Base-by-base conservation (phyloP, 2,888 invertebrate genomes). In the Pyrrhopygopsis socrates region DNA sequence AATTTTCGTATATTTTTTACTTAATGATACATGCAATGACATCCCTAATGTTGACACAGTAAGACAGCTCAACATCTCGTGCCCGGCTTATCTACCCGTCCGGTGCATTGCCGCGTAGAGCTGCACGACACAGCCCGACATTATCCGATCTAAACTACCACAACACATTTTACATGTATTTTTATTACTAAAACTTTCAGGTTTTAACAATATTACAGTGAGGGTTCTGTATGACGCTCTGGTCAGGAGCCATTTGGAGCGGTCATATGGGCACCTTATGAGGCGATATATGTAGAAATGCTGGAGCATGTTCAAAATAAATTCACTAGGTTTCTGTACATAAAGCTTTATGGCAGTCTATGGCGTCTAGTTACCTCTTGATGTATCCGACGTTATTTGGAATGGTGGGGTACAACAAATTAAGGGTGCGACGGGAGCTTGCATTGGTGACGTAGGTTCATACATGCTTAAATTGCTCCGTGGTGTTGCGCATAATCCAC, bases 331-430 rank as follows among this genome's bases (percentile, higher is more conserved):
- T 13, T 8, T 15, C 70, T 70, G 8, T 70, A 70, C 13, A 22
- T 45, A n/a, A 70, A 70, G 27, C 50, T 73, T 50, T 81, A 81
- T 63, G 83, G 83, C 4, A n/a, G 77, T 86, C 9, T 86, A 86
- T 54, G n/a, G n/a, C n/a, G n/a, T 81, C 83, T 13, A 78, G 63
- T 20, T 83, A 79, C 45, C 83, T 81, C 1, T 24, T 86, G 18
- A 83, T 81, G 81, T 85, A 86, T 70, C 87, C 87, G 18, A 83
- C 87, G 29, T 38, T 83, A 24, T 83, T 81, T 65, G 81, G 83
- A 3, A 87, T 87, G 84, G 79, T 86, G 20, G 83, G 86, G 45
- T 86, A 86, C 76, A 65, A 71, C 24, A 70, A 78, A 29, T 45
- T 87, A 60, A 71, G 78, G 34, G 34, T 34, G 11, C 34, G 34